A percentile compares a stretch with the other conserved stretches of the same genome.
These are phyloP conservation scores for Hirtodrosophila histrioides DNA, from an alignment of 2,888 invertebrate species.

Conservation along the genomic window DNA sequence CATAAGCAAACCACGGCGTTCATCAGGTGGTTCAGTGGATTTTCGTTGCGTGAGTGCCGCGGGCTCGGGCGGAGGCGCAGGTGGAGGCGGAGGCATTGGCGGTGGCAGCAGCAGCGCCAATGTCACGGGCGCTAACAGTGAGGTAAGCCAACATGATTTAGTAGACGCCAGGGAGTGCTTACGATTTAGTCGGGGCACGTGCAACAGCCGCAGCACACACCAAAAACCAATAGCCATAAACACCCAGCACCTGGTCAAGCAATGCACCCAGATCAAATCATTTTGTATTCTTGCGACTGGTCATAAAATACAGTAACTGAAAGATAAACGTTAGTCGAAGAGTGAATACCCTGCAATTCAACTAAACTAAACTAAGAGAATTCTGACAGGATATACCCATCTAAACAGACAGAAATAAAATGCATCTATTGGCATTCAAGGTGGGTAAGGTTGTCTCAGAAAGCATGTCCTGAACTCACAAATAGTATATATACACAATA, in stretches of 20 bases:
- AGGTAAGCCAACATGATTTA: conserved; percentile 78
- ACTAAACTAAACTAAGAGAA: too few species aligned
- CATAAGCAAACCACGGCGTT: conserved; percentile 84
- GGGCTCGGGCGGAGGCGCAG: conserved; percentile 9
- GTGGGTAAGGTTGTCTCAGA: too few species aligned
- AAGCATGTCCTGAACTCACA: too few species aligned
- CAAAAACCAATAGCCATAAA: conserved; percentile 42
- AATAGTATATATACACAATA: too few species aligned
- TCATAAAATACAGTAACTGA: background rate
- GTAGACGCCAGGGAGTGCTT: conserved; percentile 71
- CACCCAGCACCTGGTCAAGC: conserved; percentile 52
- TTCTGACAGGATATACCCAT: too few species aligned
- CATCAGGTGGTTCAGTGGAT: conserved; percentile 85
- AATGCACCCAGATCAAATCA: conserved; percentile 54
- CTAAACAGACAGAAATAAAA: too few species aligned
- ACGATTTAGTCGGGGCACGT: conserved; percentile 62
- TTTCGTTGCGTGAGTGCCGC: conserved; percentile 77
- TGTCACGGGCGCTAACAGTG: conserved; percentile 63
- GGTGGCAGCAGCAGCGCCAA: conserved; percentile 32
- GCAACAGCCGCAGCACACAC: conserved; percentile 26
- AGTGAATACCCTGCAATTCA: background rate
- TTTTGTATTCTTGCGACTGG: conserved; percentile 9
- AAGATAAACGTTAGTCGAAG: background rate
- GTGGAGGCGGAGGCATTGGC: conserved; percentile 18
- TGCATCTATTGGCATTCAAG: too few species aligned